Conservation (phyloP, 2,797 vertebrate species). For the Darevskia nairensis region DNA sequence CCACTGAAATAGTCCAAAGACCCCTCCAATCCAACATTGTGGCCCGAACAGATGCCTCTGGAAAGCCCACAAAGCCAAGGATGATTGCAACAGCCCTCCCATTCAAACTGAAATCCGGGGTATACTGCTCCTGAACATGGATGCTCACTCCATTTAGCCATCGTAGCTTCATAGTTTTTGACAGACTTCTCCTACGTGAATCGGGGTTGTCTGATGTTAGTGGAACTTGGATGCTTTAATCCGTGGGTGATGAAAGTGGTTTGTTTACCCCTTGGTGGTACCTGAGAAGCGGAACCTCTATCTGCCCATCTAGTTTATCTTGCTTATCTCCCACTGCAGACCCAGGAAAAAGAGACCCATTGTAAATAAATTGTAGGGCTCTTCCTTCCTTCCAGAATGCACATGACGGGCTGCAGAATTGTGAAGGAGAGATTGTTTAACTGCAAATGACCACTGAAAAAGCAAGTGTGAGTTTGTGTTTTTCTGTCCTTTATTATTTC, state of each 20-base stretch:
- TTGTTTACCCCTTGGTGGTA: not conserved
- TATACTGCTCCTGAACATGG: not conserved
- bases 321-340: slow-evolving; percentile 4
- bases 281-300: not conserved
- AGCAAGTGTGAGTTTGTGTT: not conserved
- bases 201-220: slow-evolving; percentile 17
- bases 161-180: not conserved
- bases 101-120: not conserved
- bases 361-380: slow-evolving; percentile 1
- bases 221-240: slow-evolving; percentile 44
- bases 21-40: not conserved
- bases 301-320: not conserved
- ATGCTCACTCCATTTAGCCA: not conserved
- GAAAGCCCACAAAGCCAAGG: not conserved
- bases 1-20: not conserved
- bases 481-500: slow-evolving; percentile 41
- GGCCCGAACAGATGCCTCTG: not conserved
- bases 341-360: not conserved
- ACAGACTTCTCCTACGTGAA: no score
- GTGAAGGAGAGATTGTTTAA: not conserved
- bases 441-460: not conserved
- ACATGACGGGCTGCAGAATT: not conserved
- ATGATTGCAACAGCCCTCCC: not conserved
- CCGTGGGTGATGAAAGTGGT: slow-evolving; percentile 16
- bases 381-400: not conserved